Conservation (phyloP, 2,113 vertebrate species). For the Micronycteris hirsuta region DNA sequence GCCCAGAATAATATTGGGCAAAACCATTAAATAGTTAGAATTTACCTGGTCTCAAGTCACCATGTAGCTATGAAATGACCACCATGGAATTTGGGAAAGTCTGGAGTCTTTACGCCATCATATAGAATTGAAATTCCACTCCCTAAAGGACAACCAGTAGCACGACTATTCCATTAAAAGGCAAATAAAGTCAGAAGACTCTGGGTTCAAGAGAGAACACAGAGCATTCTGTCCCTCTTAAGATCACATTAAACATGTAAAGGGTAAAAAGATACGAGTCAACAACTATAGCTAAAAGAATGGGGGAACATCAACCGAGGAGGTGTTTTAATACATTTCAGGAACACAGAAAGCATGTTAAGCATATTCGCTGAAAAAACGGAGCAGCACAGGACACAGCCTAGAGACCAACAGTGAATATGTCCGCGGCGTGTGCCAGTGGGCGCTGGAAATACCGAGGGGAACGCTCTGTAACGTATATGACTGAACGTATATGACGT, state of each 20-base stretch:
- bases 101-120: neutral
- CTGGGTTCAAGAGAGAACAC: neutral
- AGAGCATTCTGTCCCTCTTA: neutral
- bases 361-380: neutral
- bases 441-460: neutral
- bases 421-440: neutral
- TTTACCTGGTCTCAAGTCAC: neutral
- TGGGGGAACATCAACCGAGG: fast-evolving
- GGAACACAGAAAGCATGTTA: neutral
- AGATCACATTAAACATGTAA: neutral
- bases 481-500: too few species aligned
- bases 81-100: neutral
- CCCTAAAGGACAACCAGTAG: neutral
- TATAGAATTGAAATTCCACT: neutral
- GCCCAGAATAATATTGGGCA: neutral
- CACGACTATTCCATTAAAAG: neutral
- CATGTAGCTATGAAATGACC: neutral
- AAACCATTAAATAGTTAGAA: neutral
- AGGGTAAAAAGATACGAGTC: neutral
- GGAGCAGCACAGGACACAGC: neutral
- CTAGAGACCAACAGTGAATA: neutral
- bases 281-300: neutral
- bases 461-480: neutral
- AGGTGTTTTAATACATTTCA: neutral
- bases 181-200: neutral